Percentiles rank a stretch among this genome's conserved stretches.
These are phyloP conservation scores for Alectoris magna DNA, from an alignment of 2,797 vertebrate species.

Conservation along the genomic window DNA sequence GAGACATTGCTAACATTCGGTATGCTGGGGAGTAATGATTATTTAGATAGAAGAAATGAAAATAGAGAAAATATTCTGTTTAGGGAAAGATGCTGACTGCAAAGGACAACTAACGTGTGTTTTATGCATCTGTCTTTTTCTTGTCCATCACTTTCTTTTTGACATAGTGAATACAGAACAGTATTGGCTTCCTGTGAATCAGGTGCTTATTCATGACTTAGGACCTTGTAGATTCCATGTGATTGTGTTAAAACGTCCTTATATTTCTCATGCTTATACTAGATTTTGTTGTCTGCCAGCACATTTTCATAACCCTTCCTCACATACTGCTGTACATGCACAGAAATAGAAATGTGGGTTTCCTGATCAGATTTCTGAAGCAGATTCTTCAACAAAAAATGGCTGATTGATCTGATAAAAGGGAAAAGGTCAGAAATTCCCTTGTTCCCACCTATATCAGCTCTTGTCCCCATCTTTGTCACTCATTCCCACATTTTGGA, in stretches of 20 bases:
- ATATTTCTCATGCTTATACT: conserved; percentile 47
- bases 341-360: conserved; percentile 10
- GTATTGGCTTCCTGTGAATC: conserved; percentile 65
- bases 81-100: conserved; percentile 38
- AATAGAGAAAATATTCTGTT: conserved; percentile 36
- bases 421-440: not conserved
- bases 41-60: conserved; percentile 58
- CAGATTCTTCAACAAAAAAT: not conserved
- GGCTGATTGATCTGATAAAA: not conserved
- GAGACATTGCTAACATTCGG: conserved; percentile 16
- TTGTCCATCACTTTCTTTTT: conserved; percentile 51
- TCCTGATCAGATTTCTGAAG: not conserved
- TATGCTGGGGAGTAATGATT: conserved; percentile 31
- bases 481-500: not conserved
- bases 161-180: conserved; percentile 47
- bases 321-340: not conserved
- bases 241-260: conserved; percentile 53
- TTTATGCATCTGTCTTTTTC: conserved; percentile 43
- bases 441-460: not conserved
- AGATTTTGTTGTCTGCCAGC: not conserved
- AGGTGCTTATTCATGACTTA: conserved; percentile 50
- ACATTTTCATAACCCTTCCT: not conserved
- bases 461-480: not conserved
- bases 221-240: conserved; percentile 60
- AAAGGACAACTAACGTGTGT: conserved; percentile 50